These are phyloP conservation scores for Melitaea athalia DNA, from an alignment of 2,888 invertebrate species.

Conservation along the genomic window DNA sequence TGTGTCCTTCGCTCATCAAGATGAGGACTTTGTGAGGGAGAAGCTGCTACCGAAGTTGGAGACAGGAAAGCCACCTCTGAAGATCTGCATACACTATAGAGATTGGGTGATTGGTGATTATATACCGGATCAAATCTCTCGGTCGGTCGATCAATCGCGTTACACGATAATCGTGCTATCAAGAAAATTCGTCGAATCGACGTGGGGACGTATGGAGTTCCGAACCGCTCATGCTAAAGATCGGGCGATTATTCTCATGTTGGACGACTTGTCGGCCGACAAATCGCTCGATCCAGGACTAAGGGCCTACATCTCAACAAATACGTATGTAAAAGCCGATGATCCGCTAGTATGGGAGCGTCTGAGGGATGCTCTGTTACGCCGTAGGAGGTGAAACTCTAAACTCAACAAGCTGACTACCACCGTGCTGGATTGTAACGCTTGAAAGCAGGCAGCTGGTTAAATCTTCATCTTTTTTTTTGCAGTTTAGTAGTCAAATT, in stretches of 20 bases:
- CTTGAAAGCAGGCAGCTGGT: conserved; percentile 17
- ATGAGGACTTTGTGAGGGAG: conserved; percentile 85
- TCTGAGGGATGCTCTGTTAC: conserved; percentile 86
- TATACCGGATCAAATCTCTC: conserved; percentile 85
- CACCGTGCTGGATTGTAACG: too few relatives aligned
- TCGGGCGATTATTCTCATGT: conserved; percentile 84
- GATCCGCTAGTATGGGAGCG: conserved; percentile 92
- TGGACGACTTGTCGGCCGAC: conserved; percentile 83
- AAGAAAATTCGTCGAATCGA: conserved; percentile 39
- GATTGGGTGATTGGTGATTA: conserved; percentile 89
- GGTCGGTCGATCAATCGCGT: conserved; percentile 48
- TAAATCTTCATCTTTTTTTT: too few relatives aligned
- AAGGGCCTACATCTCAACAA: conserved; percentile 85
- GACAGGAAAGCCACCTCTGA: conserved; percentile 56
- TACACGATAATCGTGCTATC: conserved; percentile 46
- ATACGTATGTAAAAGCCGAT: conserved; percentile 91
- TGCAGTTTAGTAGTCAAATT: too few relatives aligned
- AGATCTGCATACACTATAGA: conserved; percentile 87
- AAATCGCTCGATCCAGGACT: conserved; percentile 66
- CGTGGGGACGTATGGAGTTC: conserved; percentile 57
- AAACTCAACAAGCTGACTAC: background rate
- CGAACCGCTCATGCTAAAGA: conserved; percentile 67
- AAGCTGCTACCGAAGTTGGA: conserved; percentile 86
- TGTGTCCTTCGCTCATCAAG: conserved; percentile 89
- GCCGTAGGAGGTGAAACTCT: background rate